These are phyloP conservation scores for Labroides dimidiatus DNA, from an alignment of 2,797 vertebrate genomes.

Conservation along the genomic window DNA sequence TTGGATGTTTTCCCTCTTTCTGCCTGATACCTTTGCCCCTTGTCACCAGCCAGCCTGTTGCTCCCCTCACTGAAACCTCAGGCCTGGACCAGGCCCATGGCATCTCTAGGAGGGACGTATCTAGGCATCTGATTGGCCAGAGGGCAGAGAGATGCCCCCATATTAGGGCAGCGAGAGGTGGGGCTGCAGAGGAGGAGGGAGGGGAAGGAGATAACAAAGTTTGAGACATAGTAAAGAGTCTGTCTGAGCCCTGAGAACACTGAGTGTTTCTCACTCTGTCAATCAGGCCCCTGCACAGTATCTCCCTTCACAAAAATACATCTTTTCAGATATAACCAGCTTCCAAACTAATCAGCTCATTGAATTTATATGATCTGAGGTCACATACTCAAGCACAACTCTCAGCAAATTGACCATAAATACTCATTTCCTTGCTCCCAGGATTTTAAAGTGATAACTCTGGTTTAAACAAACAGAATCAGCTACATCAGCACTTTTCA, in stretches of 20 bases:
- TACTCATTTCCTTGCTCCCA: too few species aligned
- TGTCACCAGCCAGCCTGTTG: slow-evolving; percentile 72
- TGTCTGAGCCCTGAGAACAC: slow-evolving; percentile 9
- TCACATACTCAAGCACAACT: not conserved
- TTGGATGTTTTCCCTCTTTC: slow-evolving; percentile 12
- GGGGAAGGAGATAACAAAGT: slow-evolving; percentile 63
- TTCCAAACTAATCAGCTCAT: not conserved
- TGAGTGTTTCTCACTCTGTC: not conserved
- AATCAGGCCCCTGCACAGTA: slow-evolving; percentile 15
- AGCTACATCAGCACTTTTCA: not conserved
- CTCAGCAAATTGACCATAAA: not conserved
- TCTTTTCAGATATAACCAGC: not conserved
- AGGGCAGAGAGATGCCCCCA: slow-evolving; percentile 73
- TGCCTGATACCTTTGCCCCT: slow-evolving; percentile 60
- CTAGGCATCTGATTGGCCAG: slow-evolving; percentile 71
- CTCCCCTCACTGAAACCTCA: slow-evolving; percentile 71
- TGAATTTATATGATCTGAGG: not conserved
- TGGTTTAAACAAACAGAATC: not conserved
- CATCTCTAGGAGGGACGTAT: slow-evolving; percentile 63
- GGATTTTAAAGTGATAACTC: slow-evolving; percentile 7
- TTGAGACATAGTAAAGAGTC: slow-evolving; percentile 37
- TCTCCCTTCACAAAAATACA: not conserved
- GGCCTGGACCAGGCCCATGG: slow-evolving; percentile 65
- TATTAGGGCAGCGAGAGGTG: slow-evolving; percentile 73
- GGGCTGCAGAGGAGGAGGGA: slow-evolving; percentile 55